A percentile compares a stretch with the other conserved stretches of the same genome.
These are phyloP conservation scores for Graphium colonna DNA, from an alignment of 2,888 invertebrate species.

Conservation along the genomic window DNA sequence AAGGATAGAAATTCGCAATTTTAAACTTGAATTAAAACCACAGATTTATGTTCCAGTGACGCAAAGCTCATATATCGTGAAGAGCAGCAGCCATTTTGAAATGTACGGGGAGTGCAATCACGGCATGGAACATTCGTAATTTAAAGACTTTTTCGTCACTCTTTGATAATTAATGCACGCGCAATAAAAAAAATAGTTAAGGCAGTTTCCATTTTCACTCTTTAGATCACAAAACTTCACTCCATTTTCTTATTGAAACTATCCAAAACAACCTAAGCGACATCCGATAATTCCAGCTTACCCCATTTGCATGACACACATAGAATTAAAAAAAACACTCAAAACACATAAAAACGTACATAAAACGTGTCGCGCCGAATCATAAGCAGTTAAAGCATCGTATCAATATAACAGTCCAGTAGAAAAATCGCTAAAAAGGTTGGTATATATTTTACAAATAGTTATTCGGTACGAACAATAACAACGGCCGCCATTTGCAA, in stretches of 20 bases:
- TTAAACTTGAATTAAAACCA: conserved; percentile 64
- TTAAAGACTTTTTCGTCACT: conserved; percentile 59
- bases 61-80: conserved; percentile 81
- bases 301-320: conserved; percentile 88
- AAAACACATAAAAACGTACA: conserved; percentile 78
- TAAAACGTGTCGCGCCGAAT: conserved; percentile 72
- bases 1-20: conserved; percentile 62
- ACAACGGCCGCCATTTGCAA: conserved; percentile 99
- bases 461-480: conserved; percentile 97
- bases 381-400: conserved; percentile 73
- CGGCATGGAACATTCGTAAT: conserved; percentile 78
- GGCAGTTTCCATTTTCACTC: conserved; percentile 69
- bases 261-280: conserved; percentile 80
- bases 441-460: conserved; percentile 85
- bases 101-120: conserved; percentile 80
- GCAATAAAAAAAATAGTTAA: conserved; percentile 59
- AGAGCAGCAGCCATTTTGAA: conserved; percentile 82
- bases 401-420: conserved; percentile 75
- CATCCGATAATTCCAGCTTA: conserved; percentile 82
- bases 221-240: conserved; percentile 70
- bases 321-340: conserved; percentile 81
- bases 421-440: conserved; percentile 83
- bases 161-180: conserved; percentile 46
- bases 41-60: conserved; percentile 80
- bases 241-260: conserved; percentile 73